Evolutionary conservation across 2,797 vertebrate genomes (phyloP), one percentile per base, ranked within the genome.

Genomic region (Myotis pilosus): DNA sequence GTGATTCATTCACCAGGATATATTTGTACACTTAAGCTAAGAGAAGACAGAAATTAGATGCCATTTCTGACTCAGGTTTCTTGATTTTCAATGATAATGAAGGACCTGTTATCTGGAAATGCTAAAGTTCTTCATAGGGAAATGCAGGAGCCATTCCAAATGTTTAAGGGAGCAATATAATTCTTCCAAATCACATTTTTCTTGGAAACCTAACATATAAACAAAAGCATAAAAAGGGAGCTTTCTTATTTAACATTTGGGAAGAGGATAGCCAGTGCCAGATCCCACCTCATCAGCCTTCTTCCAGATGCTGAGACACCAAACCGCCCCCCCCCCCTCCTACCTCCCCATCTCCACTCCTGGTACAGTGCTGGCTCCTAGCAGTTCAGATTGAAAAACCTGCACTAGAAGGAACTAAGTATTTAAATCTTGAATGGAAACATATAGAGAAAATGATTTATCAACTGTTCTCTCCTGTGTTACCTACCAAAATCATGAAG

Each of bases 161-260:
- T 28, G 47, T 41, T 33, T 79, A 15, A 49, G 71, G 51, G 8
- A 64, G n/a, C 10, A n/a, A 6, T 17, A 53, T 10, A n/a, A 47
- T 87, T 88, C 71, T 83, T 76, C 62, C 2, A n/a, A 68, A 49
- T 44, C 4, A 47, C 8, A 13, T 22, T 81, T 96, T 92, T 57
- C 64, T 87, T 72, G 51, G 74, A 82, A 91, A 41, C 5, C 10
- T 76, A 75, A 51, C 30, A 64, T 41, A 74, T 25, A 83, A 96
- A 87, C 36, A 76, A 49, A 83, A 9, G 1, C 17, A 86, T 15
- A 19, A 36, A 66, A 69, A 51, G 25, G 38, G 38, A 92, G 28
- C 6, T 87, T 89, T 92, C 62, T 47, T 60, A 51, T 44, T 71
- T 55, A 38, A 83, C 33, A 12, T 49, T 23, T 60, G 36, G 57